Evolutionary conservation across 1,140 invertebrate species (phyloP), one percentile per base, ranked within the genome.

Genomic region (Sarcophaga peregrina): DNA sequence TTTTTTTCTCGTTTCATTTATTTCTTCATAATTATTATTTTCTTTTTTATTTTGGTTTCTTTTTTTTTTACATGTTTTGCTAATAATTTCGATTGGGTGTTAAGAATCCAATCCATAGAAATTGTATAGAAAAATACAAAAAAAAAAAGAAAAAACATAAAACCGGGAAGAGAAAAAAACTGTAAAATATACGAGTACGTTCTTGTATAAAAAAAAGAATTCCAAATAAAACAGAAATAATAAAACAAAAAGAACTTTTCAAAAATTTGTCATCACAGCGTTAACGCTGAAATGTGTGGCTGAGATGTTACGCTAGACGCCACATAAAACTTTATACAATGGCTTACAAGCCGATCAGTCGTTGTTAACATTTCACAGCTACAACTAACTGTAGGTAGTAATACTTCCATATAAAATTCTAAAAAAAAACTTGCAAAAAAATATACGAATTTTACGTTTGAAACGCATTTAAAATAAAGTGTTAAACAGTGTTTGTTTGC

Each of bases 251-350:
- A 68, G 20, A 20, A 20, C 5, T 68, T 58, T 58, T 58, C 11
- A 2, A 7, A 58, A 58, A 83, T 83, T 83, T 83, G 83, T 83
- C 83, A 83, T 83, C 78, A 50, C 20, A 25, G 68, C 82, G n/a
- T 82, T 13, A 48, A 82, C 50, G 62, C 58, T 82, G 46, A 45
- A 62, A 17, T 25, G 46, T 25, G 74, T 10, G 13, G 82, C 47
- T 58, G 54, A 47, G 46, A 76, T 76, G 54, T n/a, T 58, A n/a
- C 25, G 25, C 62, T 50, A 78, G 48, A 52, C 75, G 81, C 82
- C 82, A 82, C 84, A 84, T 84, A 84, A 83, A 84, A 84, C 84
- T 83, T 83, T 82, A 84, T 74, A 82, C 52, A 84, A 82, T 80
- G 54, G 50, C 82, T 83, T 75, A 78, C 80, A 83, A 83, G 50